Evolutionary conservation across 23 tunicate genomes (phyloP).

Genomic region (Ascidia mentula): DNA sequence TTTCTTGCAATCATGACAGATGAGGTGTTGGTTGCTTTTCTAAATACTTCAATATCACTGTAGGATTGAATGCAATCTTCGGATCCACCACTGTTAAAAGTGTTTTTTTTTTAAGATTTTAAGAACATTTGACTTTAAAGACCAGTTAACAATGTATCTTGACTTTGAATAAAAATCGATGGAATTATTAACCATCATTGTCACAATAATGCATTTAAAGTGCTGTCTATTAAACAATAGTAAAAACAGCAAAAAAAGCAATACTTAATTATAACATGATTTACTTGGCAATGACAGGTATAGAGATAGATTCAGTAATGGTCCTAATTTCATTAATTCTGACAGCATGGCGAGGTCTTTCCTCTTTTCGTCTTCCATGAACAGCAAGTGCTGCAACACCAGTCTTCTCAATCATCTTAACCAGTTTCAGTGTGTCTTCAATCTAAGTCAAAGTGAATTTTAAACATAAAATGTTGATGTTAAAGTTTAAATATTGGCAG

Average conservation of each 20-base stretch:
- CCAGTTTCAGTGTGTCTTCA: conserved; percentile 80
- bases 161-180: background rate
- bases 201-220: background rate
- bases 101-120: too few relatives aligned
- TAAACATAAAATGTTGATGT: too few relatives aligned
- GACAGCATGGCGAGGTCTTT: conserved; percentile 79
- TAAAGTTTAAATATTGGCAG: too few relatives aligned
- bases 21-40: conserved; percentile 53
- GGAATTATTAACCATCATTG: too few relatives aligned
- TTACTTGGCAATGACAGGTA: conserved; percentile 96
- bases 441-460: too few relatives aligned
- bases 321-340: conserved; percentile 51
- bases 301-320: conserved; percentile 66
- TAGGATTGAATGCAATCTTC: conserved; percentile 49
- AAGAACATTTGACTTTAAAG: too few relatives aligned
- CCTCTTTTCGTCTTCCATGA: conserved; percentile 81
- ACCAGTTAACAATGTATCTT: too few relatives aligned
- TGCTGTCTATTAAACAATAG: background rate
- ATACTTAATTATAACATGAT: background rate
- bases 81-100: conserved; percentile 73
- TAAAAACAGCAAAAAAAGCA: background rate
- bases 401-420: conserved; percentile 83
- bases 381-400: conserved; percentile 95
- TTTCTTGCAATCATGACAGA: conserved; percentile 91
- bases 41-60: conserved; percentile 82